Evolutionary conservation across 2,797 vertebrate genomes (phyloP), one percentile per base, ranked within the genome.

Genomic region (Rallus crepitans): DNA sequence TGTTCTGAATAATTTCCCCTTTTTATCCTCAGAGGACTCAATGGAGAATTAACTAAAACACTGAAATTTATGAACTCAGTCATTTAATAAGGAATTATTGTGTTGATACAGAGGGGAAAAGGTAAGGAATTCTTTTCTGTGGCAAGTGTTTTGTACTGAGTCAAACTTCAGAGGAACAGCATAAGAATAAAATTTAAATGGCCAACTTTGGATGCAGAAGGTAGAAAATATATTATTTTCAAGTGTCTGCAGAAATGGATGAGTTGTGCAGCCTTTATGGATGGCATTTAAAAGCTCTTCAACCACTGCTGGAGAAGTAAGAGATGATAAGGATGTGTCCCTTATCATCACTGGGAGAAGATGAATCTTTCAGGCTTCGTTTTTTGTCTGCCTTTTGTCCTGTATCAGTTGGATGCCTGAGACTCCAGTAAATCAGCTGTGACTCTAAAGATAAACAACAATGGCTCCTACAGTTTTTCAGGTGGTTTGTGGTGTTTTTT

Each of bases 41-140:
- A 81, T 95, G 76, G 50, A 92, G 72, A 95, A 76, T 89, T 95
- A 91, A 77, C 42, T 95, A 87, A 95, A 93, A 82, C 50, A 86
- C 20, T 63, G 28, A 86, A 69, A 52, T 92, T 88, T 91, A 88
- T 95, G 11, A 96, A 75, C 45, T 85, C 55, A 47, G 12, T 84
- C 52, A 66, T 82, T 89, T 94, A 89, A 77, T 89, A 87, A 90
- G 60, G 70, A 84, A 64, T 78, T 90, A 42, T 6, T 82, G 7
- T 61, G 12, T 84, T 89, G 60, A 71, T 82, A 66, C 31, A 81
- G 64, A 48, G 24, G 6, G 24, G 7, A 5, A 35, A 90, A 53
- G 33, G 81, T 79, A 93, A 92, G 72, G 69, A 78, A 75, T 87
- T 87, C 24, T 91, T 94, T 83, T 80, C 64, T 59, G 35, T 57